phyloP scores from a whole-genome alignment of 2,888 invertebrate genomes.

The Drosophila atroscutellata region DNA sequence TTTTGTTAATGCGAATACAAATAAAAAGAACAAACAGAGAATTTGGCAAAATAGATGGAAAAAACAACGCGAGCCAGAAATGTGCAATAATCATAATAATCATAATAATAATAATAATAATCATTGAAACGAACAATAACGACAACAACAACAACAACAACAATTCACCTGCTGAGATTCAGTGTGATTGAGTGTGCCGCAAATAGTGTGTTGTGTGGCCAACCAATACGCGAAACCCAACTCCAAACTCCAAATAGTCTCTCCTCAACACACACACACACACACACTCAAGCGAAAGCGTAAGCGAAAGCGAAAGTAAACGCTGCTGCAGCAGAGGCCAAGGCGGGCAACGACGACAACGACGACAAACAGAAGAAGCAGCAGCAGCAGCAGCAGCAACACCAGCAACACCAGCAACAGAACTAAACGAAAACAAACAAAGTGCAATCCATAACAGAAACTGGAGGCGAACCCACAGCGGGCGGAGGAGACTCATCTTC shows the following conservation, averaged over 20 bases:
- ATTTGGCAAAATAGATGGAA: conserved; percentile 9
- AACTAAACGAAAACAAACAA: conserved; percentile 11
- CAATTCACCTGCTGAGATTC: conserved; percentile 18
- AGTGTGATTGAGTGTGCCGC: conserved; percentile 22
- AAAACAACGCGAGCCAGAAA: conserved; percentile 12
- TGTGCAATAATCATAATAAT: conserved; percentile 37
- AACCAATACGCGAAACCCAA: background rate
- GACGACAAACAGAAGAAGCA: conserved; percentile 13
- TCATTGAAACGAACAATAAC: conserved; percentile 3
- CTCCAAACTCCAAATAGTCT: background rate
- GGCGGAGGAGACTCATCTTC: background rate
- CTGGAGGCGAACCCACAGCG: background rate
- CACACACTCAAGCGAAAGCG: background rate
- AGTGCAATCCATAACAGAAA: conserved; percentile 19
- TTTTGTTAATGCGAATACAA: conserved; percentile 11
- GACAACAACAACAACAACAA: conserved; percentile 7
- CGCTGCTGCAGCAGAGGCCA: conserved; percentile 3
- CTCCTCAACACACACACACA: background rate
- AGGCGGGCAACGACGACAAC: background rate
- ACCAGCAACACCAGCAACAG: background rate
- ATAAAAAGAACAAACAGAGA: conserved; percentile 7
- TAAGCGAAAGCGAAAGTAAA: conserved; percentile 36
- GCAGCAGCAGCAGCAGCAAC: background rate
- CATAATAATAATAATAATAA: background rate
- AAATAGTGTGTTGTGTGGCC: background rate